phyloP scores from a whole-genome alignment of 2,888 invertebrate species.

The Lasioglossum leucozonium region DNA sequence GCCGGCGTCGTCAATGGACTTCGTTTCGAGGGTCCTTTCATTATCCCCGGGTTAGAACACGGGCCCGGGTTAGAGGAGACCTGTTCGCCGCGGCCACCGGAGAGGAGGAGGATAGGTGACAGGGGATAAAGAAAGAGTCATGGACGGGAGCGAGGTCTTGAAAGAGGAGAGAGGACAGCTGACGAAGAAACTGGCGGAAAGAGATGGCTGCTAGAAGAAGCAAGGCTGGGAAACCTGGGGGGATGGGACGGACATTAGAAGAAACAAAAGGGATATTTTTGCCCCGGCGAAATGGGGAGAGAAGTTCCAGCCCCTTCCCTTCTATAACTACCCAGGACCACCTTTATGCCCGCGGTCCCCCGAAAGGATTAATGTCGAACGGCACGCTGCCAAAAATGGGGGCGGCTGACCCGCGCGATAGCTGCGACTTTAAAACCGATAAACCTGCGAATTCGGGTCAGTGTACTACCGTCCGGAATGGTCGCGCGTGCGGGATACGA shows the following conservation, averaged over 20 bases:
- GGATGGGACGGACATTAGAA: conserved; percentile 60
- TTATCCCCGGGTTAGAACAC: conserved; percentile 69
- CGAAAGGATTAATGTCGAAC: conserved; percentile 79
- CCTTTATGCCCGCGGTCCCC: conserved; percentile 71
- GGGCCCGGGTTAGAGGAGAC: conserved; percentile 39
- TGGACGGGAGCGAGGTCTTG: neutral
- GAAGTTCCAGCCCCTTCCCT: conserved; percentile 51
- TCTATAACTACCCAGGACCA: conserved; percentile 45
- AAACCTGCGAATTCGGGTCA: conserved; percentile 46
- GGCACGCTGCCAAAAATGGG: conserved; percentile 80
- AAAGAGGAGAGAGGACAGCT: conserved; percentile 31
- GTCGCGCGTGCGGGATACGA: conserved; percentile 8
- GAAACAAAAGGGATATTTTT: conserved; percentile 76
- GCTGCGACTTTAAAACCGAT: conserved; percentile 47
- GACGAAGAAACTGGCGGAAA: conserved; percentile 21
- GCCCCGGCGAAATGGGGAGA: conserved; percentile 62
- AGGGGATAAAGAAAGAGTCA: conserved; percentile 27
- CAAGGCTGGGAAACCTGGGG: neutral
- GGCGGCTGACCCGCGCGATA: conserved; percentile 76
- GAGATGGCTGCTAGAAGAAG: neutral
- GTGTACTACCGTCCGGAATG: conserved; percentile 35
- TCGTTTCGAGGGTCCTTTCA: conserved; percentile 74
- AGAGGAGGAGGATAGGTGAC: conserved; percentile 11
- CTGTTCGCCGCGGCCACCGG: conserved; percentile 3
- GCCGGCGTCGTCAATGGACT: conserved; percentile 70